These are phyloP conservation scores for Syngnathus acus DNA, from an alignment of 2,797 vertebrate species.

Conservation along the genomic window DNA sequence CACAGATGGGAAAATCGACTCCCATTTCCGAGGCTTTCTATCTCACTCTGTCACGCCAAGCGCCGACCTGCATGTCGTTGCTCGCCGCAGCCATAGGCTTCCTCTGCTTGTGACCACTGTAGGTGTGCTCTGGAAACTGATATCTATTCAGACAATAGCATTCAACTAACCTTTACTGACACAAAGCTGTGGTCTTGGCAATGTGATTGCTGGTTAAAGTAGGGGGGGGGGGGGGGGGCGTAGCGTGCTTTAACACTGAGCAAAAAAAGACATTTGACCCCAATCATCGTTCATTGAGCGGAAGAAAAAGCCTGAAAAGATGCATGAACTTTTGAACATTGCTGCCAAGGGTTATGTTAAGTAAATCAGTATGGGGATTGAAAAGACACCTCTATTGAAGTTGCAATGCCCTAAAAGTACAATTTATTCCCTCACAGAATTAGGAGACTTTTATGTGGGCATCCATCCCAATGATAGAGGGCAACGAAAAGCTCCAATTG, in stretches of 20 bases:
- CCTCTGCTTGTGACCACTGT: no score
- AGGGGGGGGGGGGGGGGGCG: no score
- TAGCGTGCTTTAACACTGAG: background rate
- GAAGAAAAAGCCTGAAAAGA: background rate
- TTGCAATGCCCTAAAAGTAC: background rate
- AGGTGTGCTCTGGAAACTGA: no score
- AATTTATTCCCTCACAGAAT: background rate
- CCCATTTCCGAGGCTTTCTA: background rate
- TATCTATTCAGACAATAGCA: background rate
- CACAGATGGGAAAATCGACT: no score
- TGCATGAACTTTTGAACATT: background rate
- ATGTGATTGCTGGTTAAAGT: background rate
- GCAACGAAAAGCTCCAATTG: no score
- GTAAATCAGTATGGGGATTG: background rate
- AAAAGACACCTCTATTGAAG: background rate
- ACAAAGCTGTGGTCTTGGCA: background rate
- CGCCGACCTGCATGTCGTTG: no score
- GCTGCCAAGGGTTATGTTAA: background rate
- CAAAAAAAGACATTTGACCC: background rate
- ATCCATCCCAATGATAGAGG: background rate
- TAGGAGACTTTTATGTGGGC: background rate
- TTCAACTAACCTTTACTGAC: background rate
- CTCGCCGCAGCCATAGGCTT: no score
- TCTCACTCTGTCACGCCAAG: no score
- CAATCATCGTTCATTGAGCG: background rate